Evolutionary conservation across 92 coral and sea anemone species (phyloP), one percentile per base, ranked within the genome.

Genomic region (Zoanthus solanderi): DNA sequence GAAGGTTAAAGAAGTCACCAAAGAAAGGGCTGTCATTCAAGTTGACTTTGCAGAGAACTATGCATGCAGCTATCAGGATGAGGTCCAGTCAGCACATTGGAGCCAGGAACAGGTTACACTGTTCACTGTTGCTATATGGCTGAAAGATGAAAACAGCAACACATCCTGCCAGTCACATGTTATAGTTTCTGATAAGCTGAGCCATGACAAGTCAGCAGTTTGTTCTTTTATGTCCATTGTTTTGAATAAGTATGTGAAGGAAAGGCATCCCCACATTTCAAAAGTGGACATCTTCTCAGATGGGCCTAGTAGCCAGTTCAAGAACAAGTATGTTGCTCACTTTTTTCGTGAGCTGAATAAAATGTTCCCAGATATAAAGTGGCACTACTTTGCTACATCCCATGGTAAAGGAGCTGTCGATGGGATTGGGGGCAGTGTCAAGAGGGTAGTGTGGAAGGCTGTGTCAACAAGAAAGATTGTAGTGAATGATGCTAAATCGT

Each of bases 11-110:
- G 68, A 61, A 37, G 69, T 63, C 69, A 63, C 69, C 69, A 63
- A 18, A 63, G 72, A 83, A 34, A 94, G 89, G 52, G 96, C 91
- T 67, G 81, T 93, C 1, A 80, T 93, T 34, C 94, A 91, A 83
- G 94, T 91, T 6, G 94, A 93, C 71, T 91, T 91, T 82, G 90
- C 96, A 18, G 94, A 91, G 65, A 93, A 93, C 72, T 91, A 88
- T 45, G 10, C 89, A 0, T 92, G 94, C 76, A 72, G 72, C 45
- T 73, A 94, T 47, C 92, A 94, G 74, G 90, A 84, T 61, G 94
- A 90, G 82, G 78, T 92, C 52, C 96, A 94, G 81, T 44, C 90
- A 4, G 96, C 94, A 37, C 94, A 93, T 46, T 93, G 92, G 94
- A 91, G 80, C 76, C 93, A 93, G 53, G 87, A 88, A 45, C 92